Percentiles rank a stretch among this genome's conserved stretches.
Conservation (phyloP, 2,113 vertebrate species). For the Ageneiosus marmoratus region DNA sequence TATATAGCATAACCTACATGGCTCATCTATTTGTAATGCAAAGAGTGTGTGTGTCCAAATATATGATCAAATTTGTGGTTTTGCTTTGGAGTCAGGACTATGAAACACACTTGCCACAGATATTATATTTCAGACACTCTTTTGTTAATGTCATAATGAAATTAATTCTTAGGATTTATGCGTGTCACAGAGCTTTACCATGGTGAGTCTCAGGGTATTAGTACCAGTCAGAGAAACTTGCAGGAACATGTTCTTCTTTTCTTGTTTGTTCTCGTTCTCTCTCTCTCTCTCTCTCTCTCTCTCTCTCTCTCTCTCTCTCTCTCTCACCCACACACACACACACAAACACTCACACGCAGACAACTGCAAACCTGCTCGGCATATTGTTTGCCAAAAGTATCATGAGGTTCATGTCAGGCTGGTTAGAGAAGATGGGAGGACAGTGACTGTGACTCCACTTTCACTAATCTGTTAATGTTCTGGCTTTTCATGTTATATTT, state of each 20-base stretch:
- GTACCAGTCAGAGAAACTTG: constrained; percentile 33
- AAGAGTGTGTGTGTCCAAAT: too few species aligned
- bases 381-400: background rate
- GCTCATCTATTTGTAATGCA: too few species aligned
- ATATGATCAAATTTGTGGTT: background rate
- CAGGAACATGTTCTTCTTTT: background rate
- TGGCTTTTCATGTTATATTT: background rate
- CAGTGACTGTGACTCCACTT: background rate
- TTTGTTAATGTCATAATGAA: background rate
- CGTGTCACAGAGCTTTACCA: background rate
- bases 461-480: background rate
- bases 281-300: background rate
- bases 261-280: background rate
- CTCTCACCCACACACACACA: constrained; percentile 10
- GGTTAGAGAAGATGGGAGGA: background rate
- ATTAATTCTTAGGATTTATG: background rate
- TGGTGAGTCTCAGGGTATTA: constrained; percentile 20
- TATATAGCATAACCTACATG: too few species aligned
- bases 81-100: background rate
- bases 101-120: background rate
- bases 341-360: background rate
- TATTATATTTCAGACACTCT: background rate
- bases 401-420: constrained; percentile 36
- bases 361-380: background rate
- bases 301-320: background rate